phyloP scores from a whole-genome alignment of 2,888 invertebrate genomes.

The Copidosoma aretas region DNA sequence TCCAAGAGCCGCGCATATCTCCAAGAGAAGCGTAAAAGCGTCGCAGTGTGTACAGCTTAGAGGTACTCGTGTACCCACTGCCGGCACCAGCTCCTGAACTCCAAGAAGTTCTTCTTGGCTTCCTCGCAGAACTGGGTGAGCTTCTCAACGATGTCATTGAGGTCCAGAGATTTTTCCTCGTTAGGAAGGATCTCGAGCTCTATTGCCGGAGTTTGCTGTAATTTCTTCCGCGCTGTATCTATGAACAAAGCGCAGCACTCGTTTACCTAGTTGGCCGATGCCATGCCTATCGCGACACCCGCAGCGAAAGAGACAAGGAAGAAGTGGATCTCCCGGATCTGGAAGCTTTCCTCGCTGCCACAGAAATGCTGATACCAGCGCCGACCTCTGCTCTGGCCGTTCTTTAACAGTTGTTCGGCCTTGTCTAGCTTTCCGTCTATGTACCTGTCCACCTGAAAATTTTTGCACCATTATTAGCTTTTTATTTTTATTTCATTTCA shows the following conservation, averaged over 20 bases:
- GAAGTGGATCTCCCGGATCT: slow-evolving; percentile 78
- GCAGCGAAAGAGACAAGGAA: slow-evolving; percentile 82
- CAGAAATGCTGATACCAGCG: slow-evolving; percentile 78
- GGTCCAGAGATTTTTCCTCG: too few relatives aligned
- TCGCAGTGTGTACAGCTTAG: slow-evolving; percentile 5
- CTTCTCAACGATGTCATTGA: slow-evolving; percentile 2
- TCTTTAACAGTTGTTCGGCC: slow-evolving; percentile 77
- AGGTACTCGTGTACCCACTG: slow-evolving; percentile 14
- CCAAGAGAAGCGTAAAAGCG: not conserved
- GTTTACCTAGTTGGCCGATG: slow-evolving; percentile 56
- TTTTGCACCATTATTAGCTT: not conserved
- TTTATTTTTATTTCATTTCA: not conserved
- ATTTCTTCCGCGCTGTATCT: slow-evolving; percentile 24
- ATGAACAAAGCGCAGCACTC: slow-evolving; percentile 54
- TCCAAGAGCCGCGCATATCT: too few relatives aligned
- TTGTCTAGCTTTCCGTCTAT: slow-evolving; percentile 83
- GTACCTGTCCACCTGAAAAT: slow-evolving; percentile 77
- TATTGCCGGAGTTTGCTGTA: not conserved
- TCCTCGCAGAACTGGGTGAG: slow-evolving; percentile 39
- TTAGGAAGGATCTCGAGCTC: not conserved
- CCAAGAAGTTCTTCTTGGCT: slow-evolving; percentile 43
- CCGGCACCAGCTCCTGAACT: slow-evolving; percentile 42
- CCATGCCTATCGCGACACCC: slow-evolving; percentile 77
- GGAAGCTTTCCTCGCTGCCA: slow-evolving; percentile 72
- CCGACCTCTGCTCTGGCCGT: slow-evolving; percentile 74